Evolutionary conservation across 2,797 vertebrate genomes (phyloP).

Genomic region (Lindbergichthys nudifrons): DNA sequence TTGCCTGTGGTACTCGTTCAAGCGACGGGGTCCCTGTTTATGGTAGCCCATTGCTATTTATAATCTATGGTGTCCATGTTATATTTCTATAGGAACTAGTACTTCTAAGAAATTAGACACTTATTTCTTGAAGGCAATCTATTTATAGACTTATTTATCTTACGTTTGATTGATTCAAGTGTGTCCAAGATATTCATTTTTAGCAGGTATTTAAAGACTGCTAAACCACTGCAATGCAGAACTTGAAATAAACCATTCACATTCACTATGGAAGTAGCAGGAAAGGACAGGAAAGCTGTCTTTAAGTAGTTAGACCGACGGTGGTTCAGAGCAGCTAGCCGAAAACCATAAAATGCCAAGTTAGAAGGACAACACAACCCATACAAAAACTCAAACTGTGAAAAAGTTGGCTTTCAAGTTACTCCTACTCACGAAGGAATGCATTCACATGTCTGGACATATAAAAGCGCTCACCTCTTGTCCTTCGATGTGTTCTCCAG

Average conservation of each 20-base stretch:
- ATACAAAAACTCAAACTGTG: neutral
- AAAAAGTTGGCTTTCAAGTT: slow-evolving; percentile 25
- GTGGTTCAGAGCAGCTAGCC: neutral
- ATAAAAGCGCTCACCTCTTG: slow-evolving; percentile 69
- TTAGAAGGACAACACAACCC: slow-evolving; percentile 1
- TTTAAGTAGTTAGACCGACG: slow-evolving; percentile 2
- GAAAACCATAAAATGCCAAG: neutral
- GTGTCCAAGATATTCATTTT: slow-evolving; percentile 4
- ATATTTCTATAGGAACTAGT: slow-evolving; percentile 13
- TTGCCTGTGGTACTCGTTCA: neutral
- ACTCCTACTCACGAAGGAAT: slow-evolving; percentile 4
- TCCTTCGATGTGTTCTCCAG: slow-evolving; percentile 59
- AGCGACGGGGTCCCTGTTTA: slow-evolving; percentile 39
- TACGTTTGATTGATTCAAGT: slow-evolving; percentile 27
- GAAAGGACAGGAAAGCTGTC: neutral
- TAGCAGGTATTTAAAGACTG: slow-evolving; percentile 32
- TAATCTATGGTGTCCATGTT: slow-evolving; percentile 38
- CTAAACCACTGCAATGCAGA: neutral
- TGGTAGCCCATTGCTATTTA: slow-evolving; percentile 47
- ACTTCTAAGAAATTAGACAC: neutral
- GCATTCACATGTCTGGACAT: neutral
- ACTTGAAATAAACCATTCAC: neutral
- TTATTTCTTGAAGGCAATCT: neutral
- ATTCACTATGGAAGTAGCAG: neutral
- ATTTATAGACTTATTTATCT: slow-evolving; percentile 14